Evolutionary conservation across 2,113 vertebrate species (phyloP).

Genomic region (Scolopax mira): DNA sequence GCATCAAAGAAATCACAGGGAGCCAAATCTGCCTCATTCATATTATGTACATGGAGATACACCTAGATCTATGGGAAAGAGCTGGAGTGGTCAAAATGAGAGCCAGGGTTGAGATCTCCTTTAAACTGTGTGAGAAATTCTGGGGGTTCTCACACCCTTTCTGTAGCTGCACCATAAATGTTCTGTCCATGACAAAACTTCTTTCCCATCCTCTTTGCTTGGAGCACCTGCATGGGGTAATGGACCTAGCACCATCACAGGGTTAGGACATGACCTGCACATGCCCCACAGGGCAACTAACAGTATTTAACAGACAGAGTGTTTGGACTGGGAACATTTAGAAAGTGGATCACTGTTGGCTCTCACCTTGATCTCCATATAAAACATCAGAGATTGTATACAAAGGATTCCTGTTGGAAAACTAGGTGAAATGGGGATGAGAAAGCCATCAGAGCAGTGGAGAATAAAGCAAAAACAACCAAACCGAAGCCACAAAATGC

Average conservation of each 20-base stretch:
- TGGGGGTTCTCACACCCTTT: neutral
- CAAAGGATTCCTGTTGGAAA: neutral
- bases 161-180: neutral
- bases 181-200: neutral
- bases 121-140: neutral
- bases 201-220: neutral
- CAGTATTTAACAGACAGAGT: fast-evolving
- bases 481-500: neutral
- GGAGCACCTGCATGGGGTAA: neutral
- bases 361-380: neutral
- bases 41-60: neutral
- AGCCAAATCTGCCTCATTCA: neutral
- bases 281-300: neutral
- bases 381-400: neutral
- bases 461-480: neutral
- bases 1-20: neutral
- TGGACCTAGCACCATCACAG: neutral
- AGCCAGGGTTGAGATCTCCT: neutral
- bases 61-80: neutral
- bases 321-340: neutral
- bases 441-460: neutral
- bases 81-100: neutral
- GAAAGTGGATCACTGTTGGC: neutral
- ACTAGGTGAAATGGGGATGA: neutral
- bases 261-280: neutral